A percentile compares a stretch with the other conserved stretches of the same genome.
phyloP scores from a whole-genome alignment of 2,888 invertebrate species.

The Carpatolechia fugitivella region DNA sequence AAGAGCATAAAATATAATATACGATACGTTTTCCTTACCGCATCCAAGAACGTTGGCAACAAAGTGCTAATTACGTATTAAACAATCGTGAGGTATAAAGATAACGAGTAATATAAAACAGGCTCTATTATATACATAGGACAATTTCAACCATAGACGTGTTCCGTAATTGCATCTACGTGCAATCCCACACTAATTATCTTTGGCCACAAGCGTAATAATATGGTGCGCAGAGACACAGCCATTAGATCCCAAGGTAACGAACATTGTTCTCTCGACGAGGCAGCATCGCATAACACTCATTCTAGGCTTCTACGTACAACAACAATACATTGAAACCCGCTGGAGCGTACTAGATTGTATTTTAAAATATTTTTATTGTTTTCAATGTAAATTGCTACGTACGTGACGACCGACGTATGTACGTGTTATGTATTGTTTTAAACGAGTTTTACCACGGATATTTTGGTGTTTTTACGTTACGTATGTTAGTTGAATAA shows the following conservation, averaged over 20 bases:
- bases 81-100: slow-evolving; percentile 11
- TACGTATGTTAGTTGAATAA: background rate
- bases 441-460: slow-evolving; percentile 4
- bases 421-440: background rate
- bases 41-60: slow-evolving; percentile 5
- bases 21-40: slow-evolving; percentile 1
- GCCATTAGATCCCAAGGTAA: slow-evolving; percentile 53
- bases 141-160: slow-evolving; percentile 37
- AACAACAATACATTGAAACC: slow-evolving; percentile 11
- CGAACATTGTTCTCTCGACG: slow-evolving; percentile 30
- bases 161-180: slow-evolving; percentile 57
- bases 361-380: slow-evolving; percentile 17
- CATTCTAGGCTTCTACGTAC: background rate
- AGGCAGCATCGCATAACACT: slow-evolving; percentile 21
- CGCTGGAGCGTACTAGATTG: slow-evolving; percentile 13
- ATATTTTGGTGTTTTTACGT: background rate
- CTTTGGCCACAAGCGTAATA: slow-evolving; percentile 59
- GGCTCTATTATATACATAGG: slow-evolving; percentile 31
- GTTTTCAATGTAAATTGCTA: background rate
- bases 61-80: slow-evolving; percentile 7
- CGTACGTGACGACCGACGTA: background rate
- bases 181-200: slow-evolving; percentile 67
- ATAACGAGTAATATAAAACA: slow-evolving; percentile 17
- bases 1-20: background rate
- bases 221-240: slow-evolving; percentile 39